Base-by-base conservation (phyloP, 2,888 invertebrate genomes). In the Leucoma salicis region DNA sequence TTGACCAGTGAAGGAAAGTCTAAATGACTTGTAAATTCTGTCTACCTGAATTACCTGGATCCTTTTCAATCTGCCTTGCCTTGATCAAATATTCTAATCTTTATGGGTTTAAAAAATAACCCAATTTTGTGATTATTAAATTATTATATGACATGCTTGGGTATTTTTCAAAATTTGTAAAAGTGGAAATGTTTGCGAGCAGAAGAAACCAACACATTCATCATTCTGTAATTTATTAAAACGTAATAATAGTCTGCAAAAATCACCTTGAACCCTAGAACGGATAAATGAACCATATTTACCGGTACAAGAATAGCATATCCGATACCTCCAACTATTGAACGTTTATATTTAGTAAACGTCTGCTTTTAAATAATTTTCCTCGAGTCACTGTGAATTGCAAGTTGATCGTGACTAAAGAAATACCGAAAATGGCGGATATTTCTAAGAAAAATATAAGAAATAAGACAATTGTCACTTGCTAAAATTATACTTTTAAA, bases 401-500 rank as follows among this genome's bases (percentile, higher is more conserved):
- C 24, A 14, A 34, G 5, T 24, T 21, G 10, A 5, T 32, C n/a
- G 32, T 32, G 11, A 10, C 31, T 14, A 5, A 4, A 1, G 4
- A 8, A 21, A 21, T 21, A 8, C 21, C 21, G 8, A 21, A 21
- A 8, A 21, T 21, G 21, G 21, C 8, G 1, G 18, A 12, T 18
- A 11, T 2, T 33, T 6, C 12, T 24, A 10, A 10, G 12, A 31
- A 16, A 4, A n/a, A 18, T 6, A 12, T 7, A 28, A 46, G 21
- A 21, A 21, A 21, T 5, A 2, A 21, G 35, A 41, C 24, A 32
- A 33, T 43, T 24, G 46, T 44, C 42, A 49, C 33, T 31, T 49
- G 40, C 46, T 21, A 25, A 50, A 46, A 42, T 32, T 31, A 37
- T 36, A 28, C 42, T 57, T 54, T 67, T 63, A 62, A 69, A 68